Evolutionary conservation across 2,113 vertebrate species (phyloP).

Genomic region (Phyllostomus discolor): DNA sequence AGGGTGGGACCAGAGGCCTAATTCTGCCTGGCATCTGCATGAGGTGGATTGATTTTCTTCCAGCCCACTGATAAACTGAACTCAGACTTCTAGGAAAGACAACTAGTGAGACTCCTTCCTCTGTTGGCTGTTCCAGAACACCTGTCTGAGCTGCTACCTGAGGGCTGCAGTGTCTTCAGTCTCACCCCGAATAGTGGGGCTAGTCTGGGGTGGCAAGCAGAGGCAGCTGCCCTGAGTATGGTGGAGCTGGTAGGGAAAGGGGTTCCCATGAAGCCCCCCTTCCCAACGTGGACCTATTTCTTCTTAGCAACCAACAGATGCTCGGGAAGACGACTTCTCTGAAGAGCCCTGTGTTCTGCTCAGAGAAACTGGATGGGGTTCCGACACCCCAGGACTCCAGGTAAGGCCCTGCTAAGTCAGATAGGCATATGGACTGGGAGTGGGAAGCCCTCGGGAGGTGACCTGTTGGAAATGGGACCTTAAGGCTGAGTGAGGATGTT

Average conservation of each 20-base stretch:
- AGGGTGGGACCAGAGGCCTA: neutral
- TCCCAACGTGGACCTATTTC: neutral
- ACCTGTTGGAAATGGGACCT: neutral
- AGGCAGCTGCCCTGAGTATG: neutral
- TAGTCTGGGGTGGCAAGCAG: neutral
- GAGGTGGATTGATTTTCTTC: neutral
- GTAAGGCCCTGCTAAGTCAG: conserved; percentile 61
- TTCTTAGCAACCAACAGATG: conserved; percentile 71
- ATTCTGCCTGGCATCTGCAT: neutral
- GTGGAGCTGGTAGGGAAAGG: neutral
- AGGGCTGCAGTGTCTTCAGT: neutral
- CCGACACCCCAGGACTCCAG: conserved; percentile 63
- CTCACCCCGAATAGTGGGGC: neutral
- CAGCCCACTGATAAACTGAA: neutral
- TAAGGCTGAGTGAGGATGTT: neutral
- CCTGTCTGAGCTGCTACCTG: neutral
- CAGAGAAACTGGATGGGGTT: conserved; percentile 62
- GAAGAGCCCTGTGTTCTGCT: conserved; percentile 66
- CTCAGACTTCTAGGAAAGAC: neutral
- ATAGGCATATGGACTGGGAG: too few species aligned
- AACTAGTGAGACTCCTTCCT: neutral
- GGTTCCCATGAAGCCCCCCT: neutral
- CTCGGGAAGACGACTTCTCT: conserved; percentile 71
- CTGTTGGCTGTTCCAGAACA: rapidly evolving
- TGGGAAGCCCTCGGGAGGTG: neutral